Evolutionary conservation across 2,888 invertebrate species (phyloP), one percentile per base, ranked within the genome.

Genomic region (Habrosyne pyritoides): DNA sequence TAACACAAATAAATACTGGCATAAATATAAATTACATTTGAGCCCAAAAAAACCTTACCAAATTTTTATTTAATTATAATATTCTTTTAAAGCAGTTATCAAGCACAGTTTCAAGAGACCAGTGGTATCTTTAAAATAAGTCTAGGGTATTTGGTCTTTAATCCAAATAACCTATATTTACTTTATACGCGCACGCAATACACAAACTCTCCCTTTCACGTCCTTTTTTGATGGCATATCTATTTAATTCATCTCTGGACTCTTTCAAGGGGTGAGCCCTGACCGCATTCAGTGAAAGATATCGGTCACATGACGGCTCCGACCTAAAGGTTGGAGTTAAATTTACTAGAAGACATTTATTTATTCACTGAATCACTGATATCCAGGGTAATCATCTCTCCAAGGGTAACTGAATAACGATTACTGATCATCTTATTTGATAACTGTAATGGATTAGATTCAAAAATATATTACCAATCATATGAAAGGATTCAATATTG

Each of bases 261-360:
- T 89, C 90, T 89, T 91, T 89, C 84, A 89, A 81, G 80, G 80
- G 79, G 77, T 73, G 83, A 81, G 76, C 85, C 84, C 86, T 86
- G 87, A 84, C 86, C 89, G 88, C 86, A 86, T 92, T 89, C 83
- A 87, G 69, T 67, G 72, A 73, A 79, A 82, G 86, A 88, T 91
- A 89, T 89, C 89, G 86, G 89, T 80, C 89, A 89, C 87, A 88
- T 87, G 88, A 87, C 85, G 86, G 83, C 84, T 80, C 75, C 73
- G 79, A 71, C 77, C 80, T 73, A 81, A 82, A 86, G 89, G 87
- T 89, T 83, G 79, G 81, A 85, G 89, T 88, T 91, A 87, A 92
- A 92, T 92, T 91, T 89, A 91, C 83, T 87, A 89, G 91, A 91
- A 91, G 87, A 90, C 84, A 89, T 91, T 91, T 89, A 91, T 89